Percentiles rank a stretch among this genome's conserved stretches.
These are phyloP conservation scores for Pollenia griseotomentosa DNA, from an alignment of 2,888 invertebrate species.

Conservation along the genomic window DNA sequence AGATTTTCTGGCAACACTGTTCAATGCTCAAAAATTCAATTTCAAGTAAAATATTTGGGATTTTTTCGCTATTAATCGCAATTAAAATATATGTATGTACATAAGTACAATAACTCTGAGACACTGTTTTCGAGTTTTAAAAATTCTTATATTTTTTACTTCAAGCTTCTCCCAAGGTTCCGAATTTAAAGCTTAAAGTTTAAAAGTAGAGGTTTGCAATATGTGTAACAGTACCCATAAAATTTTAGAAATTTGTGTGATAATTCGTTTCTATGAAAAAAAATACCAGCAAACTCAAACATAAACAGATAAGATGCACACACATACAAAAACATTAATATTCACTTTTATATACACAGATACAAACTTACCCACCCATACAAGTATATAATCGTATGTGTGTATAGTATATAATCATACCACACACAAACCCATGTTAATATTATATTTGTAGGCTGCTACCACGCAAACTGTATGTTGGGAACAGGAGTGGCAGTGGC, in stretches of 20 bases:
- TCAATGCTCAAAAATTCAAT: too few relatives aligned
- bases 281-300: slow-evolving; percentile 50
- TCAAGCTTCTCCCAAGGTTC: not conserved
- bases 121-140: too few relatives aligned
- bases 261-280: slow-evolving; percentile 45
- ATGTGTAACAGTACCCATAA: slow-evolving; percentile 14
- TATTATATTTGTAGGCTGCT: slow-evolving; percentile 63
- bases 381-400: slow-evolving; percentile 34
- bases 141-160: too few relatives aligned
- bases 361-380: slow-evolving; percentile 16
- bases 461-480: slow-evolving; percentile 56
- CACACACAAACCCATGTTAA: slow-evolving; percentile 18
- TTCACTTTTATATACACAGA: not conserved
- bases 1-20: too few relatives aligned
- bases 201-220: not conserved
- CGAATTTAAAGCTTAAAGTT: not conserved
- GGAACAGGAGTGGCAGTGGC: slow-evolving; percentile 47
- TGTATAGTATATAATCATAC: slow-evolving; percentile 28
- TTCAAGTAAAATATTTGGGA: too few relatives aligned
- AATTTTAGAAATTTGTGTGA: slow-evolving; percentile 31
- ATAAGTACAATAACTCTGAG: too few relatives aligned
- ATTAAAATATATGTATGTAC: too few relatives aligned
- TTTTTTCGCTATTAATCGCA: too few relatives aligned
- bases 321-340: not conserved
- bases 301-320: slow-evolving; percentile 43